Evolutionary conservation across 2,888 invertebrate genomes (phyloP), one percentile per base, ranked within the genome.

Genomic region (Blastobasis lacticolella): DNA sequence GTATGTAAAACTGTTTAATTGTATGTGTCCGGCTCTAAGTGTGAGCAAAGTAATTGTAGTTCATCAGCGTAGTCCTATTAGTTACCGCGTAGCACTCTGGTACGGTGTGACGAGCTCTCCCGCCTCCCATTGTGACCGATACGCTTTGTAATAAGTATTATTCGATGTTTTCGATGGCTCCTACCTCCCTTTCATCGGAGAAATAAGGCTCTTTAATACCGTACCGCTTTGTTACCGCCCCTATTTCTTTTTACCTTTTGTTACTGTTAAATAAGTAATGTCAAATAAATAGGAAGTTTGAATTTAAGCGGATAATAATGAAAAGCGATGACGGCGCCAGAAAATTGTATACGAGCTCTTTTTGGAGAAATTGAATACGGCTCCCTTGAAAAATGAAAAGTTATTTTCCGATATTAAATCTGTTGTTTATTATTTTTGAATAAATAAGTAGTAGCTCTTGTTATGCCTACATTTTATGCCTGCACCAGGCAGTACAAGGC

Each of bases 101-200:
- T 42, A 56, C 70, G 68, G 75, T 76, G 71, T 75, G 49, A 72
- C 37, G 49, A 49, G 45, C 56, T 42, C 57, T 53, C 55, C 38
- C 8, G 36, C 41, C 38, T 55, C 49, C 67, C 54, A 66, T 73
- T 73, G 75, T 72, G 70, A 67, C 67, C 67, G 69, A 69, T 71
- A 66, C 62, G 60, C 65, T 23, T 23, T 57, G 63, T 77, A 71
- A 75, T 74, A 73, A 70, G 74, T 70, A 78, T 76, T 79, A 79
- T 75, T 75, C 69, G 66, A 71, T 72, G 71, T 75, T 75, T 75
- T 73, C 69, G 70, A 70, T 71, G 63, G 67, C 62, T 71, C 58
- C 57, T 58, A 57, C 66, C 69, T 66, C 58, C 65, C 67, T 73
- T 75, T 68, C 69, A 64, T 52, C 53, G 55, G 59, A 64, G 60